These are phyloP conservation scores for Clostera curtula DNA, from an alignment of 2,888 invertebrate genomes.

Conservation along the genomic window DNA sequence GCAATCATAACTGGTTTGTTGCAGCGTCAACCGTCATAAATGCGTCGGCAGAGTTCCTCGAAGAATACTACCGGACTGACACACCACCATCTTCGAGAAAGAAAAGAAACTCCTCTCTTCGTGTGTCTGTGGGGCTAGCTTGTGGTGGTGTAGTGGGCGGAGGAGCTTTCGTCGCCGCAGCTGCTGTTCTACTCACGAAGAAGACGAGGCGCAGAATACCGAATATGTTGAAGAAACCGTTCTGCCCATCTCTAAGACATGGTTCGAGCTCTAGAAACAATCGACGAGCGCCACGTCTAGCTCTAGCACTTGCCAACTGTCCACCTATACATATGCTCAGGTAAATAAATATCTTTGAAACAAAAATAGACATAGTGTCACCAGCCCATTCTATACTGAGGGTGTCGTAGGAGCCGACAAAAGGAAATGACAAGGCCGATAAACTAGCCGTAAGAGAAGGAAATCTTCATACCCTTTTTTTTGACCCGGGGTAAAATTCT, in stretches of 20 bases:
- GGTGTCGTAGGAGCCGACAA: no score
- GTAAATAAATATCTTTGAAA: no score
- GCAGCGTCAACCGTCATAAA: conserved; percentile 74
- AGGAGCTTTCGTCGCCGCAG: conserved; percentile 74
- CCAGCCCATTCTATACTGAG: no score
- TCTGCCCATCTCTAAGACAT: conserved; percentile 55
- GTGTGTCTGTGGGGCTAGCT: conserved; percentile 57
- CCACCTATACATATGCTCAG: conserved; percentile 65
- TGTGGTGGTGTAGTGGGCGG: conserved; percentile 66
- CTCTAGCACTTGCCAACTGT: conserved; percentile 59
- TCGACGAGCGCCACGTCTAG: conserved; percentile 59
- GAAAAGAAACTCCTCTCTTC: conserved; percentile 67
- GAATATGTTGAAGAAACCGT: conserved; percentile 62
- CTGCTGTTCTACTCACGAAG: conserved; percentile 78
- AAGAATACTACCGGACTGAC: conserved; percentile 76
- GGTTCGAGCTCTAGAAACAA: conserved; percentile 54
- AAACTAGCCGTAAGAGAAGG: no score
- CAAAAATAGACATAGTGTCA: no score
- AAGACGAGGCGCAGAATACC: conserved; percentile 53
- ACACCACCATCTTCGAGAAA: conserved; percentile 54
- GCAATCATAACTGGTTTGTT: conserved; percentile 18
- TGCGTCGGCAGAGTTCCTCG: conserved; percentile 75
- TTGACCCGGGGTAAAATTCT: no score
- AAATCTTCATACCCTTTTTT: no score
- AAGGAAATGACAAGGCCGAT: no score